Percentiles rank a stretch among this genome's conserved stretches.
These are phyloP conservation scores for Hydrozoanthus tunicans DNA, from an alignment of 64 coral and sea anemone species.

Conservation along the genomic window DNA sequence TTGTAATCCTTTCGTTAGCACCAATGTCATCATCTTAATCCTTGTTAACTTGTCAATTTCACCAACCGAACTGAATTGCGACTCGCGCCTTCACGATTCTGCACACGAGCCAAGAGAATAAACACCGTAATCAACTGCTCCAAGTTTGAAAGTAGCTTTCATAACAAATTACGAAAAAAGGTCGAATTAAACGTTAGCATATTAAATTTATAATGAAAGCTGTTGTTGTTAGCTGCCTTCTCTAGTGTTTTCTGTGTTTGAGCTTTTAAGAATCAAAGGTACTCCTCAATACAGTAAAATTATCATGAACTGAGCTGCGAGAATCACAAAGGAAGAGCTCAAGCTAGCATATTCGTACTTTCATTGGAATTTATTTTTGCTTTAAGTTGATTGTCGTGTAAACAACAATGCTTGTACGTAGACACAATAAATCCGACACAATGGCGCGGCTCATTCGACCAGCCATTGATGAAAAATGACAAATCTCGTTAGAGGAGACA, in stretches of 20 bases:
- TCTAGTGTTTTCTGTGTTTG: constrained; percentile 3
- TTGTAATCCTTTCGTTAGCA: constrained; percentile 34
- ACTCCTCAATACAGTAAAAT: neutral
- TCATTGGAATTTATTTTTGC: constrained; percentile 3
- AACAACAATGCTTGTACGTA: neutral
- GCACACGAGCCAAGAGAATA: neutral
- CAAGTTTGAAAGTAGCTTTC: neutral
- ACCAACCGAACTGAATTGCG: constrained; percentile 12
- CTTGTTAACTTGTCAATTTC: constrained; percentile 12
- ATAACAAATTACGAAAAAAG: neutral
- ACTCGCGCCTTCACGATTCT: neutral
- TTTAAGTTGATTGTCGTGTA: neutral
- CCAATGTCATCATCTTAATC: constrained; percentile 18
- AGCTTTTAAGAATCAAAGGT: neutral
- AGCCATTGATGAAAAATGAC: constrained; percentile 71
- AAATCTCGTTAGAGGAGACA: constrained; percentile 76
- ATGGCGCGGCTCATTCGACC: constrained; percentile 24
- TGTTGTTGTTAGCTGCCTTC: neutral
- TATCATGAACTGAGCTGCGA: neutral
- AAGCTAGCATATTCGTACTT: neutral
- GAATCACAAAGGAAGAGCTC: neutral
- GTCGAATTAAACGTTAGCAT: constrained; percentile 33
- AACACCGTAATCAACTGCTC: too few relatives aligned
- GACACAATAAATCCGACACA: neutral
- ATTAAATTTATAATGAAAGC: neutral